Percentiles rank a stretch among this genome's conserved stretches.
Evolutionary conservation across 2,797 vertebrate species (phyloP).

Genomic region (Xenops minutus): DNA sequence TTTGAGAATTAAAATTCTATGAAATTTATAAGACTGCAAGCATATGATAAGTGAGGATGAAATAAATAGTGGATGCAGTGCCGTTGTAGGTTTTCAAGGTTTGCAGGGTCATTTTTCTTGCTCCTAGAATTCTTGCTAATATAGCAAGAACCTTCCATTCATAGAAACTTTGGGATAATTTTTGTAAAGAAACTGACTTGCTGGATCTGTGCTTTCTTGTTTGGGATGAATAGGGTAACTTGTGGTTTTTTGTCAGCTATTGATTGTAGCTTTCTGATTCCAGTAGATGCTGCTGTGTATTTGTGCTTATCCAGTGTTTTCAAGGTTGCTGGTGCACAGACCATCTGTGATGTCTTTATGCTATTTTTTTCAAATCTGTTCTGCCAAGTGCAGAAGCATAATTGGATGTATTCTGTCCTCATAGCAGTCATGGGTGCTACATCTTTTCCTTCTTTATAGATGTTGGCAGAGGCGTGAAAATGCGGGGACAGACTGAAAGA

Average conservation of each 20-base stretch:
- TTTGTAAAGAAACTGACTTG: not conserved
- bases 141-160: not conserved
- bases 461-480: not conserved
- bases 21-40: not conserved
- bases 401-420: not conserved
- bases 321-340: not conserved
- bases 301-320: conserved; percentile 2
- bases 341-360: not conserved
- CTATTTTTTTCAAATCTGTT: not conserved
- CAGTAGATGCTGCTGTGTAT: not conserved
- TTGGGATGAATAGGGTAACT: not conserved
- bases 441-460: not conserved
- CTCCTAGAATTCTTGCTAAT: not conserved
- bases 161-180: not conserved
- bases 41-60: not conserved
- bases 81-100: not conserved
- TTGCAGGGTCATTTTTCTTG: not conserved
- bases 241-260: not conserved
- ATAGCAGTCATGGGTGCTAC: not conserved
- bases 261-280: not conserved
- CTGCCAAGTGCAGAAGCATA: not conserved
- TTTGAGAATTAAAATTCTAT: not conserved
- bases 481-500: not conserved
- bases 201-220: not conserved
- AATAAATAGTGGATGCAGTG: not conserved